Evolutionary conservation across 2,113 vertebrate genomes (phyloP), one percentile per base, ranked within the genome.

Genomic region (Salvelinus fontinalis): DNA sequence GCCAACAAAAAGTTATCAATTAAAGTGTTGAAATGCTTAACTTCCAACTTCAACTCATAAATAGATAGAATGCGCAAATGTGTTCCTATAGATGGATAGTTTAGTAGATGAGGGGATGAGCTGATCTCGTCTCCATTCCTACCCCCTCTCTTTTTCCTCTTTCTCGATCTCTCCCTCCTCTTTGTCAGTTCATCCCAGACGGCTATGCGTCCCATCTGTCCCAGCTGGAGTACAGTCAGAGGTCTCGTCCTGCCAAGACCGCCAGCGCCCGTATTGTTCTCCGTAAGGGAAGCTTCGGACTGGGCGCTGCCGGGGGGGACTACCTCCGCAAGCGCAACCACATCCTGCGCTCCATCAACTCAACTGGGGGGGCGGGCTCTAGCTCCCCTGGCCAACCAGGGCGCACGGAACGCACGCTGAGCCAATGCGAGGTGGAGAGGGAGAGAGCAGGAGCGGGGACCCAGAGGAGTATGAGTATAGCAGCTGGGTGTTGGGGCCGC

Each of bases 281-380:
- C 75, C 95, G 97, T 26, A 99, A 99, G 75, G 94, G 98, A 89
- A 99, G 98, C 92, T 99, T 99, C 0, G 96, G 96, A 1, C 91
- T 99, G 81, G 96, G 96, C 0, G 91, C 94, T 67, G 95, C 95
- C 77, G 95, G 96, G 73, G 85, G 95, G 0, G 97, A 99, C 78
- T 99, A 97, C 90, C 94, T 99, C 60, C 96, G 97, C 79, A 97
- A 99, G 82, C 94, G 97, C 83, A 99, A 96, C 79, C 98, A 99
- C 87, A 92, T 99, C 83, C 94, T 99, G 74, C 93, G 98, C 70
- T 97, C 97, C 91, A 97, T 99, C 91, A 97, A 93, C 96, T 0
- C 94, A 98, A 89, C 95, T 96, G 65, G 60, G 48, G 69, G n/a
- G 48, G 69, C 12, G 87, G 79, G 11, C 29, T 79, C 70, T 70